A percentile compares a stretch with the other conserved stretches of the same genome.
These are phyloP conservation scores for Alces alces DNA, from an alignment of 2,113 vertebrate species.

Conservation along the genomic window DNA sequence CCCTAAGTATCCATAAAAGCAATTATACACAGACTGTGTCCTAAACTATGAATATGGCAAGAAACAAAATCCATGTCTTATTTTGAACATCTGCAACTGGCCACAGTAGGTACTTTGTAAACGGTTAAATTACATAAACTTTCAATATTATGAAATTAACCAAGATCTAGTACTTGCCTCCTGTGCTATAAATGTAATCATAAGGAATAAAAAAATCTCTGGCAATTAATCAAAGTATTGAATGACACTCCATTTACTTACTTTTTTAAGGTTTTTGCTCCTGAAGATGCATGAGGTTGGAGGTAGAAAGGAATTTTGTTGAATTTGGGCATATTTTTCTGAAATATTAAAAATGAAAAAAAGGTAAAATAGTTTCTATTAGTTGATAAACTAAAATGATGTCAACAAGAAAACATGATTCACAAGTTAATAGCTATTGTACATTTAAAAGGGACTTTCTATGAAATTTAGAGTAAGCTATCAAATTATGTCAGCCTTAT, in stretches of 20 bases:
- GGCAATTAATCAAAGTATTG: not conserved
- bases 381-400: slow-evolving; percentile 42
- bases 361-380: slow-evolving; percentile 34
- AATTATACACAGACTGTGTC: not conserved
- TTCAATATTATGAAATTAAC: not conserved
- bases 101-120: not conserved
- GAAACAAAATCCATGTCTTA: not conserved
- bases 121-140: not conserved
- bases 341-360: slow-evolving; percentile 69
- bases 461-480: slow-evolving; percentile 1
- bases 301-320: slow-evolving; percentile 99
- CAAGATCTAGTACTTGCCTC: not conserved
- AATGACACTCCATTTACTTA: slow-evolving; percentile 76
- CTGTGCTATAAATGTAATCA: not conserved
- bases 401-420: slow-evolving; percentile 45
- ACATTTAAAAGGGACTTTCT: slow-evolving; percentile 17
- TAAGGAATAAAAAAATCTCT: not conserved
- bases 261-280: slow-evolving; percentile 98
- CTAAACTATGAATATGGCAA: not conserved
- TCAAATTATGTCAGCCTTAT: not conserved
- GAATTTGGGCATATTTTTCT: slow-evolving; percentile 99
- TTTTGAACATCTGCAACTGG: not conserved
- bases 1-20: not conserved
- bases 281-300: slow-evolving; percentile 98
- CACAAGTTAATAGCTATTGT: slow-evolving; percentile 19